Evolutionary conservation across 1,140 invertebrate species (phyloP), one percentile per base, ranked within the genome.

Genomic region (Onthophagus taurus): DNA sequence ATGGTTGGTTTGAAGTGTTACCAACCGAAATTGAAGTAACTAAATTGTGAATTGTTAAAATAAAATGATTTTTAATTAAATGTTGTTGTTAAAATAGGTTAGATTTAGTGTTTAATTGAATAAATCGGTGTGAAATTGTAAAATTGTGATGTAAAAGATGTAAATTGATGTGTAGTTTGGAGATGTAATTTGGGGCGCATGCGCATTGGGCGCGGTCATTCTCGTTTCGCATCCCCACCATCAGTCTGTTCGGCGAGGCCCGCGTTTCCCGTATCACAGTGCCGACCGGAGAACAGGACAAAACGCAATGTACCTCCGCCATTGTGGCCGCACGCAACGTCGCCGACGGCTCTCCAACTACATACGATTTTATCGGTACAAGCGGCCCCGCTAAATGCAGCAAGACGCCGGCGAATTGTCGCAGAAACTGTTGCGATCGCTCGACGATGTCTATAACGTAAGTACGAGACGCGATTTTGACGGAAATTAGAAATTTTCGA

Each of bases 401-500:
- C 72, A 67, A 69, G 66, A 72, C 68, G 71, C 71, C 65, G 71
- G 67, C 61, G 74, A 78, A 66, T 68, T 78, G 63, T 75, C 75
- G 55, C 69, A 74, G 60, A 75, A 69, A 70, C 73, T 78, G 67
- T 72, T 76, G 60, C 69, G 74, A 71, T 72, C 77, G 53, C 67
- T 79, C 59, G 76, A 78, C 69, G 71, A 69, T 64, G 74, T 78
- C 65, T 77, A 79, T 65, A 77, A 78, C 76, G 77, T 79, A 76
- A 77, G 76, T 67, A 65, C 17, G 19, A 29, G 16, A 24, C 17
- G 21, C n/a, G 38, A 41, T 41, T 41, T 41, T 26, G 38, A 26
- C 21, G 29, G 38, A 41, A 26, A 26, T 41, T 41, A 26, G 38
- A 26, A 24, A 26, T 41, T 41, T 41, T 41, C 35, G 14, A 6